These are phyloP conservation scores for Drosophila ananassae DNA, from an alignment of 1,140 invertebrate genomes.

Conservation along the genomic window DNA sequence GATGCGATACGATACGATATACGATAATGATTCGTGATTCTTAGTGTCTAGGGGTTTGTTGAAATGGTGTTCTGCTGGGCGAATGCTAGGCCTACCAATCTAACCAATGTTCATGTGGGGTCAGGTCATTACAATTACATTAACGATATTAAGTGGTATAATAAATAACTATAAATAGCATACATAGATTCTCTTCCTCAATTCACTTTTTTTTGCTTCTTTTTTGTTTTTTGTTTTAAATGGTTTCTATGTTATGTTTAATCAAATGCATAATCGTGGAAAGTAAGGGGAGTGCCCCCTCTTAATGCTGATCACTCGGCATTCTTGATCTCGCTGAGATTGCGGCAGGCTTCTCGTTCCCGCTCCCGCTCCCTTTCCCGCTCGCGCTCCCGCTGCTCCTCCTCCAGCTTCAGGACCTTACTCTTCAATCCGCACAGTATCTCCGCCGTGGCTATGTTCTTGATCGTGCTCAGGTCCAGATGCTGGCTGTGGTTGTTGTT, in stretches of 20 bases:
- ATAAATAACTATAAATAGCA: slow-evolving; percentile 81
- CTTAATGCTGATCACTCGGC: slow-evolving; percentile 61
- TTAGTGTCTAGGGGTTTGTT: slow-evolving; percentile 55
- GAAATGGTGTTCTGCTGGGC: slow-evolving; percentile 25
- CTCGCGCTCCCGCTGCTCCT: slow-evolving; percentile 69
- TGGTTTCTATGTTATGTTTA: slow-evolving; percentile 51
- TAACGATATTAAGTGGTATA: slow-evolving; percentile 78
- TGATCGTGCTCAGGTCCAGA: slow-evolving; percentile 77
- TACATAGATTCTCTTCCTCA: slow-evolving; percentile 45
- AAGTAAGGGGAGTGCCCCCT: neutral
- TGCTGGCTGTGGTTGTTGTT: slow-evolving; percentile 74
- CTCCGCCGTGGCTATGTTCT: slow-evolving; percentile 80
- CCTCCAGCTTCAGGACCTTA: slow-evolving; percentile 80
- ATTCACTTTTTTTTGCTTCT: neutral
- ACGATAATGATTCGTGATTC: slow-evolving; percentile 49
- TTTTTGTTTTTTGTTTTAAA: too few species aligned
- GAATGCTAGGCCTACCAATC: slow-evolving; percentile 62
- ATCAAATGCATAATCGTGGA: slow-evolving; percentile 69
- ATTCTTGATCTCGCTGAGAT: slow-evolving; percentile 74
- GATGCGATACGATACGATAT: slow-evolving; percentile 23
- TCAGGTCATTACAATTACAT: slow-evolving; percentile 69
- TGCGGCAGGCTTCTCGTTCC: slow-evolving; percentile 67
- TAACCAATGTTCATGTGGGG: slow-evolving; percentile 59
- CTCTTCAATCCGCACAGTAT: slow-evolving; percentile 78
- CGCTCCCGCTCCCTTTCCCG: slow-evolving; percentile 40